Conservation (phyloP, 2,888 invertebrate genomes). For the Celastrina argiolus region DNA sequence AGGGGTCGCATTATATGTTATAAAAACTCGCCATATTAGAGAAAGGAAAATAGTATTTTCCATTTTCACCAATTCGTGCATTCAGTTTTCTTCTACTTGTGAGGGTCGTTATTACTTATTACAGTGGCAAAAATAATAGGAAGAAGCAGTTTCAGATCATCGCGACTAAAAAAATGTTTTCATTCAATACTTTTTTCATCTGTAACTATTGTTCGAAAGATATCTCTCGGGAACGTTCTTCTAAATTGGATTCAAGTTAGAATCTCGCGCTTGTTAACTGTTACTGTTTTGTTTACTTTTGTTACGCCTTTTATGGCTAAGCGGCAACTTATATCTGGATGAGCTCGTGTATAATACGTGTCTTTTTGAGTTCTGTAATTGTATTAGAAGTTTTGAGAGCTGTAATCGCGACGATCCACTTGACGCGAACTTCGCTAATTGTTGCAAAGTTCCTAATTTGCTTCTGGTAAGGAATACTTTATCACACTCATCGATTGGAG, state of each 20-base stretch:
- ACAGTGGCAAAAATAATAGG: conserved; percentile 3
- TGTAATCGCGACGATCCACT: conserved; percentile 36
- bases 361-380: conserved; percentile 19
- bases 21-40: background rate
- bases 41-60: background rate
- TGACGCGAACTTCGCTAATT: conserved; percentile 55
- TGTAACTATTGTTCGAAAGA: conserved; percentile 54
- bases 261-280: conserved; percentile 47
- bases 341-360: background rate
- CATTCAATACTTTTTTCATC: conserved; percentile 25
- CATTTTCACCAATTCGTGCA: background rate
- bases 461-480: background rate
- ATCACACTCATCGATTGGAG: background rate
- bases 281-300: conserved; percentile 39
- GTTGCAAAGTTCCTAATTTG: conserved; percentile 50
- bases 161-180: conserved; percentile 18
- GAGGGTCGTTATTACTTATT: background rate
- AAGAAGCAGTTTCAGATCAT: conserved; percentile 11
- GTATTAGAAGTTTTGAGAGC: conserved; percentile 26
- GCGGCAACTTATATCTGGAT: background rate
- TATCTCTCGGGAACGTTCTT: conserved; percentile 67
- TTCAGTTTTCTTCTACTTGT: background rate
- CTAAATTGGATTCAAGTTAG: conserved; percentile 72
- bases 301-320: conserved; percentile 7
- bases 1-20: no score